These are phyloP conservation scores for Brachionus rubens DNA, from an alignment of 1,140 invertebrate genomes.

Conservation along the genomic window DNA sequence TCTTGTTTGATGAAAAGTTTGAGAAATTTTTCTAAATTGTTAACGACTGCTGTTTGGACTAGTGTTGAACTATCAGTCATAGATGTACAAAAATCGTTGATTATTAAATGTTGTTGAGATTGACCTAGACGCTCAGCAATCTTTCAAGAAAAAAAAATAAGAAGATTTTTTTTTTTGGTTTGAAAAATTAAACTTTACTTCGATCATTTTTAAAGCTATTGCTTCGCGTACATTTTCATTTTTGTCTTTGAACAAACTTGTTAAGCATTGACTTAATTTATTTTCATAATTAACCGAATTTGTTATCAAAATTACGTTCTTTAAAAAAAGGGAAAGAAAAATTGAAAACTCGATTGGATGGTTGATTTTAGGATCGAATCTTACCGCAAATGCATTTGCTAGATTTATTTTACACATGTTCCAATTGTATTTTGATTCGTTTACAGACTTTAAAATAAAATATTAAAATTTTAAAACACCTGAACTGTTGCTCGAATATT, in stretches of 20 bases:
- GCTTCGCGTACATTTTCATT: conserved; percentile 20
- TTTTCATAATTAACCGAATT: conserved; percentile 37
- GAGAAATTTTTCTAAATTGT: conserved; percentile 24
- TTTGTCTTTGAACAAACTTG: conserved; percentile 21
- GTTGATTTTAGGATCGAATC: not conserved
- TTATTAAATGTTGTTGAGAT: conserved; percentile 26
- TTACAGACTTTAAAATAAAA: not conserved
- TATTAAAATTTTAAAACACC: not conserved
- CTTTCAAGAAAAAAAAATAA: not conserved
- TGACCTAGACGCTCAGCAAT: not conserved
- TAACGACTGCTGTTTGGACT: not conserved
- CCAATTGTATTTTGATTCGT: conserved; percentile 42
- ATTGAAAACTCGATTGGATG: not conserved
- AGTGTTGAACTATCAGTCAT: not conserved
- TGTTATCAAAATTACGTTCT: conserved; percentile 1
- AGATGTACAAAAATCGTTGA: conserved; percentile 34
- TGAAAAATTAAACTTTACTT: not conserved
- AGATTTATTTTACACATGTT: conserved; percentile 39
- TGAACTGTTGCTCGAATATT: no score
- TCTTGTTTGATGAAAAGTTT: conserved; percentile 20
- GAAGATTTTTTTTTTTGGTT: not conserved
- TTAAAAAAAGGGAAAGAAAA: not conserved
- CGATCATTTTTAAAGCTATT: not conserved
- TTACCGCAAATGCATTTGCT: conserved; percentile 14
- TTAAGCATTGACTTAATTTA: conserved; percentile 28